Conservation (phyloP, 92 coral and sea anemone genomes). For the Palythoa caribaeorum region DNA sequence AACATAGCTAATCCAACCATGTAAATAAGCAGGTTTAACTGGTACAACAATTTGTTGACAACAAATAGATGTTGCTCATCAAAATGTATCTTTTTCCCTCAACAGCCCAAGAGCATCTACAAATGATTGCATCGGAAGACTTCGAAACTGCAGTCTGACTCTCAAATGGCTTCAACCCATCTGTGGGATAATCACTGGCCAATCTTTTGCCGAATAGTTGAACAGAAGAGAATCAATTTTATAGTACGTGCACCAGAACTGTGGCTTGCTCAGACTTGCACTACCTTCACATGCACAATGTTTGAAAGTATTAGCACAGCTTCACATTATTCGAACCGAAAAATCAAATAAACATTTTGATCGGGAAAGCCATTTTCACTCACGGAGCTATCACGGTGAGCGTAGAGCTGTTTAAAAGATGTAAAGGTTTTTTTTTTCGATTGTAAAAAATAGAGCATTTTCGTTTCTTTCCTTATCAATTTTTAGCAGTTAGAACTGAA, state of each 20-base stretch:
- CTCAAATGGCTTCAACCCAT: neutral
- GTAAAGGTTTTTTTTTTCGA: neutral
- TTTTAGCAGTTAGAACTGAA: neutral
- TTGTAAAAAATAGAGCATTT: neutral
- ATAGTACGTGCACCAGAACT: neutral
- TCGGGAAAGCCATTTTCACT: neutral
- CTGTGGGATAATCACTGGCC: neutral
- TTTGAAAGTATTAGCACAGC: too few species aligned
- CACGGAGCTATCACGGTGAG: neutral
- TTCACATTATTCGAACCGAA: too few species aligned
- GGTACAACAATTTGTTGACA: neutral
- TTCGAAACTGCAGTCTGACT: slow-evolving; percentile 88
- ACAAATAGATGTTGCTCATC: neutral
- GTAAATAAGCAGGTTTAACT: neutral
- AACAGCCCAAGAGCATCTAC: slow-evolving; percentile 89
- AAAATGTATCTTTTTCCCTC: neutral
- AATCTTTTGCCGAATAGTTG: neutral
- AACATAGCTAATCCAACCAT: too few species aligned
- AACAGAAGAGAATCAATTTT: neutral
- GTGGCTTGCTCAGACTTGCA: neutral
- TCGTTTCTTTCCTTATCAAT: neutral
- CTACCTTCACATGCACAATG: neutral
- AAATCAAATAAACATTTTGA: too few species aligned
- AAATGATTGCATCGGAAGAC: slow-evolving; percentile 91
- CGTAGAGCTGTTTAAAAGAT: neutral